Percentiles rank a stretch among this genome's conserved stretches.
phyloP scores from a whole-genome alignment of 2,888 invertebrate species.

The Thecocarcelia acutangulata region DNA sequence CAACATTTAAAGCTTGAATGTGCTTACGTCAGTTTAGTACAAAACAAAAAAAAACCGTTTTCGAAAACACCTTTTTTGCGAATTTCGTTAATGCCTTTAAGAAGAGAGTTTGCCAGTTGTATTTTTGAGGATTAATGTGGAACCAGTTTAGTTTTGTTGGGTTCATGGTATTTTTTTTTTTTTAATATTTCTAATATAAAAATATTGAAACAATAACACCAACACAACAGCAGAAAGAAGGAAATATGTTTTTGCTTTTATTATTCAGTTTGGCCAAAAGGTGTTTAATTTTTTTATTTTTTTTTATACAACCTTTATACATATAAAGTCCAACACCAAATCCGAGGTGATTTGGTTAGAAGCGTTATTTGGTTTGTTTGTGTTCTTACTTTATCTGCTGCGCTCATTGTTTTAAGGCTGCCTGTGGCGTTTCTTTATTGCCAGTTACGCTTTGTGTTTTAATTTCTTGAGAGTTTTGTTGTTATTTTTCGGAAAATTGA shows the following conservation, averaged over 20 bases:
- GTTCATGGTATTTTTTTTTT: not conserved
- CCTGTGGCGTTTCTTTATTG: slow-evolving; percentile 49
- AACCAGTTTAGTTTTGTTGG: slow-evolving; percentile 35
- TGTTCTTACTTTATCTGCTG: not conserved
- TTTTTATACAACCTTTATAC: slow-evolving; percentile 37
- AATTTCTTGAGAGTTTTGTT: slow-evolving; percentile 42
- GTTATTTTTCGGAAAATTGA: not conserved
- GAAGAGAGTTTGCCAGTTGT: not conserved
- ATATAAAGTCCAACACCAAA: slow-evolving; percentile 46
- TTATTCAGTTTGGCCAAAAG: slow-evolving; percentile 52
- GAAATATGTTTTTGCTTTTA: slow-evolving; percentile 14
- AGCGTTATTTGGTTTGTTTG: slow-evolving; percentile 31
- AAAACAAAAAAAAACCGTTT: not conserved
- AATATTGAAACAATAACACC: slow-evolving; percentile 58
- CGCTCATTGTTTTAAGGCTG: slow-evolving; percentile 43
- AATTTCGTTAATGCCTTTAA: slow-evolving; percentile 2
- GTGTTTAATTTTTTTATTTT: slow-evolving; percentile 61
- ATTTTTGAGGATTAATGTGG: slow-evolving; percentile 41
- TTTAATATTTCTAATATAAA: slow-evolving; percentile 58
- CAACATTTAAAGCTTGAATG: slow-evolving; percentile 34
- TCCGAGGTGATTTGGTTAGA: slow-evolving; percentile 30
- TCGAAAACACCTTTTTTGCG: slow-evolving; percentile 35
- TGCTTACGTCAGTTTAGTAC: slow-evolving; percentile 34
- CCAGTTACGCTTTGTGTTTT: slow-evolving; percentile 39
- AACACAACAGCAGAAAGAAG: not conserved